Evolutionary conservation across 2,797 vertebrate species (phyloP), one percentile per base, ranked within the genome.

Genomic region (Myotis daubentonii): DNA sequence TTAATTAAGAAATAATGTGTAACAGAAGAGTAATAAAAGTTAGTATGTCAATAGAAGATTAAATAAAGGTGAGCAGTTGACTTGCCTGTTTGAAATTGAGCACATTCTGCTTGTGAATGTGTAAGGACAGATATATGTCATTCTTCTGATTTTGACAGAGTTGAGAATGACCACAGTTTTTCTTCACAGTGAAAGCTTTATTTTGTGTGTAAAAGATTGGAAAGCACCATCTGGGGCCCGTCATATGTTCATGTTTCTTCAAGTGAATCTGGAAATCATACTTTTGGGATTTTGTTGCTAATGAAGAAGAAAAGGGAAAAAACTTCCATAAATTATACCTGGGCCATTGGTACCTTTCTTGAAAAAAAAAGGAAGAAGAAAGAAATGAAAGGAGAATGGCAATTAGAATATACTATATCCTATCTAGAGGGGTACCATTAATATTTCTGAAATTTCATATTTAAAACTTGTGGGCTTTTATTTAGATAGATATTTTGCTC

Each of bases 251-350:
- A 81, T 95, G 6, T 82, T 88, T 97, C 88, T 89, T 65, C 87
- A 97, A 55, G 62, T 92, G 66, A 68, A 51, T 93, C 87, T 93
- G 23, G 38, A 94, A 81, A 72, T 70, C 68, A 28, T 80, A n/a
- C 49, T 95, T 96, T 76, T 49, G 55, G 49, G 41, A 80, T 86
- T 96, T 89, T 96, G 23, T 75, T 87, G 44, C 3, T 95, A 89
- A 95, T 79, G 6, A 97, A 88, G 62, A 91, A 89, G 20, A 82
- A n/a, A 91, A 92, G 36, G 0, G 9, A 79, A 33, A 74, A 15
- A 25, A 87, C 1, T 33, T 74, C 2, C 2, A 4, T 86, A 36
- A 95, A 75, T 91, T 91, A 93, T 5, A 78, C 8, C 72, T 49
- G 53, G 23, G 94, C 85, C 9, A 62, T 60, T 96, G 66, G 8